Base-by-base conservation (phyloP, 1,140 invertebrate genomes). In the Listronotus oregonensis region DNA sequence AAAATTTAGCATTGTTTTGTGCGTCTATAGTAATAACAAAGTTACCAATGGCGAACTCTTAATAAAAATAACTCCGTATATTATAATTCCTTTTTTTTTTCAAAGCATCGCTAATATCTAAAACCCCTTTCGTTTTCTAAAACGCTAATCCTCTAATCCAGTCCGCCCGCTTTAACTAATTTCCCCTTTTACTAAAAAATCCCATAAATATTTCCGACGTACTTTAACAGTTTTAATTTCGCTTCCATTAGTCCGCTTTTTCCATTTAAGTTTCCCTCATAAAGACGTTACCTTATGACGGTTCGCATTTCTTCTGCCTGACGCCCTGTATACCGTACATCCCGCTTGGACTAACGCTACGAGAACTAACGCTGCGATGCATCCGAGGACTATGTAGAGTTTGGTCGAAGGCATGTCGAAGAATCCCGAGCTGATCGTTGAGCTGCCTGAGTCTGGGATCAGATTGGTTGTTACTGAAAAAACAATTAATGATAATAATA, bases 281-380 rank as follows among this genome's bases (percentile, higher is more conserved):
- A 76, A 70, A 68, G 71, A 70, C 56, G 71, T 81, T 75, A 85
- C 83, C 81, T 85, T 85, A 68, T 83, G 83, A 14, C 64, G 39
- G 84, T 89, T 90, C 52, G 83, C 82, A 10, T 83, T 81, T 21
- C 84, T 82, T 67, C 85, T 86, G 59, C 82, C 82, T 2, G 85
- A 85, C 0, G 86, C 85, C 71, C 86, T 87, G 76, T 90, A 90
- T 62, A 96, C 85, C 1, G 92, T 95, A 74, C 92, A 93, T 42
- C 82, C 86, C 5, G 92, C 93, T 81, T 96, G 94, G 15, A 95
- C 82, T 3, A 95, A 68, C 11, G 90, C 90, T 8, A 96, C 82
- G 8, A 93, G 80, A 11, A 94, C 80, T 54, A 96, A 78, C 0
- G 91, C 92, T 11, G 84, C 87, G 59, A 95, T 87, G 64, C 92